Evolutionary conservation across 2,888 invertebrate genomes (phyloP).

Genomic region (Spodoptera picta): DNA sequence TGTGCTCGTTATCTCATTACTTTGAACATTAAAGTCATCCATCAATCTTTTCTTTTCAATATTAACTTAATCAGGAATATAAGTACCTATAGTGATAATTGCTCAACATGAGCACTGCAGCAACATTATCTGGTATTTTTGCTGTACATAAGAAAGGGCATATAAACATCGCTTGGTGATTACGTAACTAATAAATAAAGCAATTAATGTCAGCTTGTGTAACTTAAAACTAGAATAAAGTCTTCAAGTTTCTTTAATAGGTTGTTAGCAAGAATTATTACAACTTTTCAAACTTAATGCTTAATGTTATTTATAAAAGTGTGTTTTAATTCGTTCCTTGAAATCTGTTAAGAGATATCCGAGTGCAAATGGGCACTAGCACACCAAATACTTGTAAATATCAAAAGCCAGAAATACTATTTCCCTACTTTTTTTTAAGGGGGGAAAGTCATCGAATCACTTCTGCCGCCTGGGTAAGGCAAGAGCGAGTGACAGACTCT

Average conservation of each 20-base stretch:
- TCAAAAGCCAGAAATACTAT: no score
- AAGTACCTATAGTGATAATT: conserved; percentile 18
- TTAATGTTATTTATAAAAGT: conserved; percentile 12
- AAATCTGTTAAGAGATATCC: conserved; percentile 12
- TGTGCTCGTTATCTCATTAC: neutral
- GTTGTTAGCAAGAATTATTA: conserved; percentile 20
- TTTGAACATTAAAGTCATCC: conserved; percentile 8
- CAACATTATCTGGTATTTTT: neutral
- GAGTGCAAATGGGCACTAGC: no score
- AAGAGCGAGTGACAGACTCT: no score
- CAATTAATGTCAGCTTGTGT: conserved; percentile 13
- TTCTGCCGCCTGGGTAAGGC: no score
- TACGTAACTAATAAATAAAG: conserved; percentile 5
- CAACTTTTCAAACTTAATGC: conserved; percentile 6
- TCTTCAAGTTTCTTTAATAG: conserved; percentile 10
- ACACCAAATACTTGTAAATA: no score
- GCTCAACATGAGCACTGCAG: neutral
- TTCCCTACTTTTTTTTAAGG: no score
- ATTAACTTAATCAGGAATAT: conserved; percentile 13
- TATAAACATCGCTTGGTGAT: neutral
- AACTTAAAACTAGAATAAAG: conserved; percentile 1
- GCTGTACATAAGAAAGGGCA: conserved; percentile 21
- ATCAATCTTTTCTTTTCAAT: conserved; percentile 35
- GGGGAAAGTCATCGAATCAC: no score
- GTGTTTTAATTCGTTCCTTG: conserved; percentile 18